Evolutionary conservation across 2,113 vertebrate genomes (phyloP), one percentile per base, ranked within the genome.

Genomic region (Uria lomvia): DNA sequence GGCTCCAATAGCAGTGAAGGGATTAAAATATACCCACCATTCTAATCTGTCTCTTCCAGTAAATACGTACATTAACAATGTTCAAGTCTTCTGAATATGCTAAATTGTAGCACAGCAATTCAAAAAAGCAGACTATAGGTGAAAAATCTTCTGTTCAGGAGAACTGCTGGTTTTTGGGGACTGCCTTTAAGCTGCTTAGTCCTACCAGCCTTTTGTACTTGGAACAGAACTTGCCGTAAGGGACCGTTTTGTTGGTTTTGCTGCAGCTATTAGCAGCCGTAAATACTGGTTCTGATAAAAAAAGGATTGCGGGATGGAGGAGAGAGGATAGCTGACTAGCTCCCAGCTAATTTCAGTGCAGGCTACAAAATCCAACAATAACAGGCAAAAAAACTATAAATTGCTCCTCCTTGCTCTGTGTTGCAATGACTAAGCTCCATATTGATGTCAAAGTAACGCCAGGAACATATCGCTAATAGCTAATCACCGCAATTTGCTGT

Each of bases 401-500:
- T 67, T 59, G n/a, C 3, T 86, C 14, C 23, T 79, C 6, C 53
- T 73, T 3, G 6, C n/a, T 52, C 23, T 71, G 19, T 70, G 22
- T 66, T 73, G 40, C 26, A 53, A 43, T 70, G 40, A 15, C 18
- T 40, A 36, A 76, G 29, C 42, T 63, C 49, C 11, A 6, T 13
- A 18, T 11, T 62, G 30, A 14, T 47, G 16, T 53, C 30, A 34
- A 76, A 65, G 17, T 36, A 72, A 52, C 14, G 63, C 14, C 22
- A 68, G 32, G 78, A 75, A 42, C 11, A 12, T 55, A 36, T 8
- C 58, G 15, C 24, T 38, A 38, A 5, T 2, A 52, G 26, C 15
- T 45, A 9, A 53, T 73, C 45, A 23, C 6, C 0, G 0, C 23
- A 36, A 24, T 34, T 85, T 58, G 40, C 30, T 11, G 1, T 59